A percentile compares a stretch with the other conserved stretches of the same genome.
Evolutionary conservation across 2,113 vertebrate genomes (phyloP).

Genomic region (Sorex fumeus): DNA sequence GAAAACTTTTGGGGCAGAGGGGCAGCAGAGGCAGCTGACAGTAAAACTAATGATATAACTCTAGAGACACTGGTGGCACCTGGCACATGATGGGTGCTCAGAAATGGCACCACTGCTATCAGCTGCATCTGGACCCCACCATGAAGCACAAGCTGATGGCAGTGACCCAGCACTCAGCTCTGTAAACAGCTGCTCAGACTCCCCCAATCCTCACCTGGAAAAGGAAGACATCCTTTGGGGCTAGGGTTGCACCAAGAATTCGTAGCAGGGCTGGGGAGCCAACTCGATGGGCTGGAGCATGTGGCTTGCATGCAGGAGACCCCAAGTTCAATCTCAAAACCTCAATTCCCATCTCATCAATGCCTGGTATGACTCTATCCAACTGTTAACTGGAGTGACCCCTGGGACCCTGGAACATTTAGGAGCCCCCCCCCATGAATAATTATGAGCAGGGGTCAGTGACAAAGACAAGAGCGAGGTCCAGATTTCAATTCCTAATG

Average conservation of each 20-base stretch:
- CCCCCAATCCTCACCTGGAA: background rate
- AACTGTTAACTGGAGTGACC: too few species aligned
- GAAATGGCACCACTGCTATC: background rate
- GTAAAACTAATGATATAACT: background rate
- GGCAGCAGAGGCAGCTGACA: background rate
- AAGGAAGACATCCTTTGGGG: background rate
- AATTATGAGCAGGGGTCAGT: too few species aligned
- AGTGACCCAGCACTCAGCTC: background rate
- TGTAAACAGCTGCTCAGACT: background rate
- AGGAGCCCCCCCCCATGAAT: too few species aligned
- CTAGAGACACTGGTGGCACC: background rate
- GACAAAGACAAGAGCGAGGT: too few species aligned
- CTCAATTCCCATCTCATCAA: too few species aligned
- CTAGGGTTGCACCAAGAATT: background rate
- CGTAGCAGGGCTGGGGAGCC: background rate
- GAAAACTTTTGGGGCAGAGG: background rate
- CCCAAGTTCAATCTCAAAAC: too few species aligned
- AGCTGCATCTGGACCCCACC: background rate
- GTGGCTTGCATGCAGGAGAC: too few species aligned
- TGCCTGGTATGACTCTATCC: too few species aligned
- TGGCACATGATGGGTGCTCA: background rate
- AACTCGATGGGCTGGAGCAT: too few species aligned
- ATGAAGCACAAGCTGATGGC: background rate
- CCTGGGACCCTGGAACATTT: too few species aligned
- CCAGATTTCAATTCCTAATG: too few species aligned